These are phyloP conservation scores for Diplazon laetatorius DNA, from an alignment of 2,888 invertebrate genomes.

Conservation along the genomic window DNA sequence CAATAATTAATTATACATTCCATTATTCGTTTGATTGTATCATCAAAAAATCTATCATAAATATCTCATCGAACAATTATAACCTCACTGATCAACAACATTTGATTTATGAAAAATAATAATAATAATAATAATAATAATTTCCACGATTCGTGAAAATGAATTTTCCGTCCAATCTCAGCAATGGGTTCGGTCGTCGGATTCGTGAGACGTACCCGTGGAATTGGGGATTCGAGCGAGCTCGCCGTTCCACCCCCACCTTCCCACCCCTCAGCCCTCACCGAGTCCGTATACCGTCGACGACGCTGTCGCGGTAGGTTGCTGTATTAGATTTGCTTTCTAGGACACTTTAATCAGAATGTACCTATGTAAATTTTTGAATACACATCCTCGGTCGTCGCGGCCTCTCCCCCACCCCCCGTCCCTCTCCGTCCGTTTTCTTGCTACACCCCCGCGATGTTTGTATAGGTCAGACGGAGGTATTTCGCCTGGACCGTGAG, in stretches of 20 bases:
- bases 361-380: constrained; percentile 83
- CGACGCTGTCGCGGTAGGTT: constrained; percentile 63
- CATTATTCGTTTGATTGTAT: too few relatives aligned
- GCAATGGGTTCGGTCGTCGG: constrained; percentile 9
- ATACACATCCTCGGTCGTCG: constrained; percentile 78
- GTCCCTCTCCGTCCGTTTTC: constrained; percentile 48
- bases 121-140: constrained; percentile 13
- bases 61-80: too few relatives aligned
- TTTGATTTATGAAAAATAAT: not conserved
- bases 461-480: constrained; percentile 82
- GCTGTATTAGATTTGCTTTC: constrained; percentile 82
- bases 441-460: constrained; percentile 79
- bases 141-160: constrained; percentile 38
- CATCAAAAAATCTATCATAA: too few relatives aligned
- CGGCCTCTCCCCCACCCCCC: constrained; percentile 20
- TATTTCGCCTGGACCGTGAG: constrained; percentile 78
- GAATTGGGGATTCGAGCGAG: constrained; percentile 26
- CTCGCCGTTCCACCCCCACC: constrained; percentile 11
- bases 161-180: constrained; percentile 49
- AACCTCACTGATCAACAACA: too few relatives aligned
- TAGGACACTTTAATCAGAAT: constrained; percentile 83
- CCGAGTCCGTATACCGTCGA: constrained; percentile 27
- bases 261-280: constrained; percentile 22
- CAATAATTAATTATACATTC: too few relatives aligned
- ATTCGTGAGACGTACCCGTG: constrained; percentile 37